These are phyloP conservation scores for Apostichopus californicus DNA, from an alignment of 35 echinoderm and acorn worm genomes.

Conservation along the genomic window DNA sequence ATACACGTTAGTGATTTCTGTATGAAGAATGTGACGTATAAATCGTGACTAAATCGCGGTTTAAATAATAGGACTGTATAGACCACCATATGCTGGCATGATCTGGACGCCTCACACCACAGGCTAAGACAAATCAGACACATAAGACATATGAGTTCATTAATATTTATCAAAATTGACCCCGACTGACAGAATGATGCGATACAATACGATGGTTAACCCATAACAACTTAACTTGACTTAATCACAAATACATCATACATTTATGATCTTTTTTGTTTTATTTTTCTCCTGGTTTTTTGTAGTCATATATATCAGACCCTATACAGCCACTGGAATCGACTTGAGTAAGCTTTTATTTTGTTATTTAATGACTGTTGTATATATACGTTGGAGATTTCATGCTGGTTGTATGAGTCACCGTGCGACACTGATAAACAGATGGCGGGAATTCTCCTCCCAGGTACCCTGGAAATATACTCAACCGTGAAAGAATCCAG, in stretches of 20 bases:
- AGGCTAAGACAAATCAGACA: no score
- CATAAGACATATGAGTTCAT: no score
- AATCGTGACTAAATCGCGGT: no score
- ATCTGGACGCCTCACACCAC: no score
- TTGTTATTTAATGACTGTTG: no score
- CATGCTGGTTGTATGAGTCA: conserved; percentile 19
- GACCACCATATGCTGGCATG: no score
- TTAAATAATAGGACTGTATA: no score
- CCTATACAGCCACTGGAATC: not conserved
- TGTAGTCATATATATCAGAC: not conserved
- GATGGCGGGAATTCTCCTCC: conserved; percentile 3
- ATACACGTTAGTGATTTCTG: no score
- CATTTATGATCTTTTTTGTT: no score
- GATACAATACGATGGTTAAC: not conserved
- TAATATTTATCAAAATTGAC: not conserved
- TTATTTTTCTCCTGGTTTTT: not conserved
- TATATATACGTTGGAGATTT: not conserved
- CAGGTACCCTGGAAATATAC: not conserved
- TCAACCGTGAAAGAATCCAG: conserved; percentile 19
- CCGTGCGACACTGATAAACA: conserved; percentile 5
- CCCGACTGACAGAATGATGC: not conserved
- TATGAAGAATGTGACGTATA: no score
- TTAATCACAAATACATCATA: not conserved
- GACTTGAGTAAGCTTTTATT: not conserved
- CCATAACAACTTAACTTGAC: not conserved